Percentiles rank a stretch among this genome's conserved stretches.
These are phyloP conservation scores for Argyresthia goedartella DNA, from an alignment of 2,888 invertebrate genomes.

Conservation along the genomic window DNA sequence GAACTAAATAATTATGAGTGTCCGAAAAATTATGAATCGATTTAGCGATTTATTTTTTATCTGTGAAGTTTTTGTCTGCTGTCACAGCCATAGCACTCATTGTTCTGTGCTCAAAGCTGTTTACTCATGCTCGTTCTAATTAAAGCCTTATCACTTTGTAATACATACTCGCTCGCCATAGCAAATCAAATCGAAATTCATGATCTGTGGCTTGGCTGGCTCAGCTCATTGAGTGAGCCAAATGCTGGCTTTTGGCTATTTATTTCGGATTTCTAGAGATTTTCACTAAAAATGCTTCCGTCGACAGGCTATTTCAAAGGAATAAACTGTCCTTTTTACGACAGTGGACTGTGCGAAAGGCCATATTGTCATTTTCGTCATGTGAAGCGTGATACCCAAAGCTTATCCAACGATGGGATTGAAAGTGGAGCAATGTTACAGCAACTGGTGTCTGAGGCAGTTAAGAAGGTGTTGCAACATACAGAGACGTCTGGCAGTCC, in stretches of 20 bases:
- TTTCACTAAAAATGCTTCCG: constrained; percentile 79
- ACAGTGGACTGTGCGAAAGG: constrained; percentile 83
- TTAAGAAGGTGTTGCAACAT: constrained; percentile 71
- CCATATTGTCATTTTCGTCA: constrained; percentile 96
- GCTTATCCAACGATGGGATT: constrained; percentile 43
- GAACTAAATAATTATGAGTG: too few species aligned
- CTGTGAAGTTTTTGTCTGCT: too few species aligned
- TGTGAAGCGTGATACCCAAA: constrained; percentile 76
- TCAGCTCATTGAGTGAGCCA: too few species aligned
- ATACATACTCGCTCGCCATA: too few species aligned
- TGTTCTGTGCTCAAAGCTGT: too few species aligned
- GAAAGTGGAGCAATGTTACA: constrained; percentile 66
- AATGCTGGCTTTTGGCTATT: constrained; percentile 6
- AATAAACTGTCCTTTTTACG: constrained; percentile 88
- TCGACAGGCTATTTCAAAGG: constrained; percentile 91
- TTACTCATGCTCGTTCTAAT: too few species aligned
- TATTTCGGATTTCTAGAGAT: background rate
- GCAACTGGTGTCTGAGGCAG: constrained; percentile 73
- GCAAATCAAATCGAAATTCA: too few species aligned
- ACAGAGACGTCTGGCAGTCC: constrained; percentile 31
- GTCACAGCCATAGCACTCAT: too few species aligned
- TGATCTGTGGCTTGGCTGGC: too few species aligned
- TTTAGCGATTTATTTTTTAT: too few species aligned
- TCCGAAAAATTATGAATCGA: too few species aligned
- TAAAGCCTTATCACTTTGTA: too few species aligned